Conservation (phyloP, 2,797 vertebrate genomes). For the Notoglanidium macrostoma region DNA sequence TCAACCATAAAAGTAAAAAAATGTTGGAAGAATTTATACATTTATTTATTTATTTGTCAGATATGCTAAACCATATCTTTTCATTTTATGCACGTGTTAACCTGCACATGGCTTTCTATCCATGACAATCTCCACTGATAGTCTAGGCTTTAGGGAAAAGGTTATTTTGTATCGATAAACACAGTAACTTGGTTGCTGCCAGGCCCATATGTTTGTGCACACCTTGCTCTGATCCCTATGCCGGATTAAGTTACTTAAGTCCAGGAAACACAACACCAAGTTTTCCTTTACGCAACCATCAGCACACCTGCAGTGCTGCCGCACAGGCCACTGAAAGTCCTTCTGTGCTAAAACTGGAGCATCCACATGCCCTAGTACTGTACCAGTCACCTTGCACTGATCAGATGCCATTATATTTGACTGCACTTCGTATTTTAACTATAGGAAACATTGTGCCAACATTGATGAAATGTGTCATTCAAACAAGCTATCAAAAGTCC, state of each 20-base stretch:
- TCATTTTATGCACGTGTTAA: background rate
- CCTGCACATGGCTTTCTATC: background rate
- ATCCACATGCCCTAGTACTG: background rate
- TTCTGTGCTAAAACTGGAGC: background rate
- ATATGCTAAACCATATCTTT: background rate
- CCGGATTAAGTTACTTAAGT: slow-evolving; percentile 48
- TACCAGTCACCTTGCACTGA: slow-evolving; percentile 14
- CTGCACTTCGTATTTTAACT: background rate
- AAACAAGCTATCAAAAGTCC: background rate
- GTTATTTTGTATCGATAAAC: background rate
- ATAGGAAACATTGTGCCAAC: background rate
- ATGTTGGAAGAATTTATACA: background rate
- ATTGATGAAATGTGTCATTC: background rate
- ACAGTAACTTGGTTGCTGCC: background rate
- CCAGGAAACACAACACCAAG: slow-evolving; percentile 41
- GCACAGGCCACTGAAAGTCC: slow-evolving; percentile 1
- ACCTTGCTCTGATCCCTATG: slow-evolving; percentile 14
- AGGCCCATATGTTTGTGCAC: slow-evolving; percentile 12
- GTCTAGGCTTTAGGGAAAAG: background rate
- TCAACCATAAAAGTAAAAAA: background rate
- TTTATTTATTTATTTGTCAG: background rate
- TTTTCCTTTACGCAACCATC: slow-evolving; percentile 50
- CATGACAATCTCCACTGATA: background rate
- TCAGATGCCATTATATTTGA: background rate
- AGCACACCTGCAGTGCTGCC: slow-evolving; percentile 33